A percentile compares a stretch with the other conserved stretches of the same genome.
These are phyloP conservation scores for Epizoanthus stellaris DNA, from an alignment of 92 coral and sea anemone genomes.

Conservation along the genomic window DNA sequence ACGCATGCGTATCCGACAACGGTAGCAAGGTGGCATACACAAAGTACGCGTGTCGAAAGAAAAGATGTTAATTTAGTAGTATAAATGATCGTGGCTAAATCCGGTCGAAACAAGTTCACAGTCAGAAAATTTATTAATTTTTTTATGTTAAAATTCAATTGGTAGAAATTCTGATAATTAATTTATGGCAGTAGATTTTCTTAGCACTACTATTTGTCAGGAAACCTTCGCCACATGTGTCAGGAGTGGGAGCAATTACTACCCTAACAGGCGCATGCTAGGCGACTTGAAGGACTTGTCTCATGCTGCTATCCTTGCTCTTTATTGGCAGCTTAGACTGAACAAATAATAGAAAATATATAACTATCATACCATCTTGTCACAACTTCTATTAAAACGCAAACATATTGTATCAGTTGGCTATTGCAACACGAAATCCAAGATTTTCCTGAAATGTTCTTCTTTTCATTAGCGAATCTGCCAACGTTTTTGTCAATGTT, in stretches of 20 bases:
- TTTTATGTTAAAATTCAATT: conserved; percentile 31
- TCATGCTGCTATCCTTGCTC: not conserved
- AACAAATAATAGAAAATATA: conserved; percentile 9
- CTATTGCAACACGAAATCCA: not conserved
- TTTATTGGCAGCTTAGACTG: conserved; percentile 8
- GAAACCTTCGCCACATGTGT: not conserved
- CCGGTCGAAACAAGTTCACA: conserved; percentile 1
- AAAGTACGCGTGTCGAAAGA: not conserved
- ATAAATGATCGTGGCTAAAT: conserved; percentile 1
- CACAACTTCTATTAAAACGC: not conserved
- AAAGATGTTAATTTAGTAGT: conserved; percentile 9
- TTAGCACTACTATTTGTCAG: not conserved
- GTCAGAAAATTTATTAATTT: not conserved
- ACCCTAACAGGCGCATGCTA: not conserved
- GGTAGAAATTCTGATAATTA: not conserved
- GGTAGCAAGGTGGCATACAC: not conserved
- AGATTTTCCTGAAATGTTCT: not conserved
- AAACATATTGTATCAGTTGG: not conserved
- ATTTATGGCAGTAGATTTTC: not conserved
- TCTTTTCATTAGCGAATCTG: not conserved
- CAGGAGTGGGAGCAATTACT: conserved; percentile 1
- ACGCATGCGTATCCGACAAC: not conserved
- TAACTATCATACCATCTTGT: not conserved
- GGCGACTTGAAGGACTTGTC: conserved; percentile 1
- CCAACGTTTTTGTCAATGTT: not conserved